A percentile compares a stretch with the other conserved stretches of the same genome.
phyloP scores from a whole-genome alignment of 2,888 invertebrate genomes.

The Drosophila nr. fundita region DNA sequence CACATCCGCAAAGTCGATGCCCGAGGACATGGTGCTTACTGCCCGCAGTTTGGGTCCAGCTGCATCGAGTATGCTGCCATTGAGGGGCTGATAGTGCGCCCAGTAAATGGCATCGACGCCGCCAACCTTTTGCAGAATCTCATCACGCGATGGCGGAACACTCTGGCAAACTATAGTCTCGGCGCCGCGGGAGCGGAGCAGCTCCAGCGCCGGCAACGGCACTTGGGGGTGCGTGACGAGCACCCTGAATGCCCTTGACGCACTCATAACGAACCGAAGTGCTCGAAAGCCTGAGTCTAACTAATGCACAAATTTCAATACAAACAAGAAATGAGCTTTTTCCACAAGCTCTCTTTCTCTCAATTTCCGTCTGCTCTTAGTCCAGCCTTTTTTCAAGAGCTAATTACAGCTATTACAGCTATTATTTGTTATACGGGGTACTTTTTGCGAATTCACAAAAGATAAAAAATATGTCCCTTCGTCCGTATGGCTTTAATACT shows the following conservation, averaged over 20 bases:
- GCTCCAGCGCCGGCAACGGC: conserved; percentile 87
- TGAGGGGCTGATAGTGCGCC: conserved; percentile 82
- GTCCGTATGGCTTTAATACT: too few species aligned
- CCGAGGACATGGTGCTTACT: conserved; percentile 94
- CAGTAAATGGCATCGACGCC: conserved; percentile 84
- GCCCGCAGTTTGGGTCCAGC: conserved; percentile 89
- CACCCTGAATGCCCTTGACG: conserved; percentile 84
- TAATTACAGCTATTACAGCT: not conserved
- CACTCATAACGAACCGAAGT: conserved; percentile 40
- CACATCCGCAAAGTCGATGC: conserved; percentile 93
- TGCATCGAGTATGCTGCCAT: conserved; percentile 82
- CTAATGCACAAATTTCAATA: conserved; percentile 29
- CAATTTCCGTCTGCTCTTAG: not conserved
- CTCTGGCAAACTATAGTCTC: conserved; percentile 79
- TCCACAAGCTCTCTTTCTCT: conserved; percentile 6
- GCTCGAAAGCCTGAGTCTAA: conserved; percentile 21
- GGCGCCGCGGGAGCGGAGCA: conserved; percentile 86
- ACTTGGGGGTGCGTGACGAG: conserved; percentile 90
- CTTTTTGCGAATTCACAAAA: not conserved
- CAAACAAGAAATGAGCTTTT: conserved; percentile 48
- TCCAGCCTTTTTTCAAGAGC: not conserved
- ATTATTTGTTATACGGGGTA: not conserved
- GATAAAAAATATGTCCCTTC: not conserved
- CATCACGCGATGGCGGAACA: conserved; percentile 78
- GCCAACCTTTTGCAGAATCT: conserved; percentile 79